phyloP scores from a whole-genome alignment of 2,113 vertebrate genomes.

The Sisor rabdophorus region DNA sequence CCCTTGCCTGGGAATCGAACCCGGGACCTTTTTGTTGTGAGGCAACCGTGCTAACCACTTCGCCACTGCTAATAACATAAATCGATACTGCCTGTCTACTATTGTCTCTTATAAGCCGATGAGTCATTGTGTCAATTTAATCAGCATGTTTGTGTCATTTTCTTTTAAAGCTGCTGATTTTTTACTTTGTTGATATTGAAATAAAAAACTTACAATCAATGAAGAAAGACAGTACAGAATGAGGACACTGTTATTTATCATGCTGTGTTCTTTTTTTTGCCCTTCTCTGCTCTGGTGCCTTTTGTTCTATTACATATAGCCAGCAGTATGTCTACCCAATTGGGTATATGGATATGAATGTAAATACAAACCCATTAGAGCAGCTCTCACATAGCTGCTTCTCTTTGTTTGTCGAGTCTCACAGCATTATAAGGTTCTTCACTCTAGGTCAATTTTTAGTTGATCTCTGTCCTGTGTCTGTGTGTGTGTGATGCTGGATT shows the following conservation, averaged over 20 bases:
- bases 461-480: slow-evolving; percentile 28
- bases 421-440: slow-evolving; percentile 35
- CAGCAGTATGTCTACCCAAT: slow-evolving; percentile 66
- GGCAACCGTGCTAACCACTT: too few species aligned
- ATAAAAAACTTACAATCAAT: slow-evolving; percentile 65
- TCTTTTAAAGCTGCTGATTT: background rate
- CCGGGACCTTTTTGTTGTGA: too few species aligned
- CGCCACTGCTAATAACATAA: background rate
- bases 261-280: slow-evolving; percentile 62
- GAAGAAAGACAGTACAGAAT: slow-evolving; percentile 65
- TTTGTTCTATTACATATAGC: slow-evolving; percentile 73
- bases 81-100: background rate
- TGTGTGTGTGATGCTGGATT: slow-evolving; percentile 10
- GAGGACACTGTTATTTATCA: slow-evolving; percentile 48
- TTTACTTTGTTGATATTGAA: slow-evolving; percentile 60
- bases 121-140: background rate
- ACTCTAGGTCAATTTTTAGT: slow-evolving; percentile 21
- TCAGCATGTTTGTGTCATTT: background rate
- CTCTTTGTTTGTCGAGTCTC: slow-evolving; percentile 10
- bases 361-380: slow-evolving; percentile 48
- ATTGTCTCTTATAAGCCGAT: background rate
- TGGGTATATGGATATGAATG: slow-evolving; percentile 60
- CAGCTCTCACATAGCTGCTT: slow-evolving; percentile 26
- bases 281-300: slow-evolving; percentile 60
- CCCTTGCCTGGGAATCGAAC: too few species aligned